Evolutionary conservation across 1,140 invertebrate genomes (phyloP), one percentile per base, ranked within the genome.

Genomic region (Megalopta genalis): DNA sequence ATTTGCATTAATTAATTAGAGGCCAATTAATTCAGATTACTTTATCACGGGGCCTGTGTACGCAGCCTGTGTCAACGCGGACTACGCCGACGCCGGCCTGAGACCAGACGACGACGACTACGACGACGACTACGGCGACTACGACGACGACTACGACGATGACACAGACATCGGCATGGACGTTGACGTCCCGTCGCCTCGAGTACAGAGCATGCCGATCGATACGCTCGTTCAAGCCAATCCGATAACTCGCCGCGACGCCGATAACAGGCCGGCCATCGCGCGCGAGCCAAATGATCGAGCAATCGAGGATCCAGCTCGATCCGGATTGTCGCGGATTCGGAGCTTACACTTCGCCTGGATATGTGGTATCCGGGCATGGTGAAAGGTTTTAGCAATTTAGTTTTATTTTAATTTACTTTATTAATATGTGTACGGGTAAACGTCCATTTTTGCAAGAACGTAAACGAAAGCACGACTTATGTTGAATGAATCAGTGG

Each of bases 1-100:
- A 87, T 87, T 82, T 85, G 81, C 83, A 83, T 88, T 88, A 72
- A 86, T 87, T 85, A 87, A 86, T 81, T 83, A 76, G 73, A 64
- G 77, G 69, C 76, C 82, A 84, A 87, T 87, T 87, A 86, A 87
- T 87, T 88, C 79, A 74, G 79, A 88, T 87, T 84, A 87, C 85
- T 88, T 88, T 85, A 87, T 87, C 86, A 69, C 80, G 67, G 74
- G 57, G 21, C 42, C 60, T 69, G 69, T 84, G 63, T 81, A 81
- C 49, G 72, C 68, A 64, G 72, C 54, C 65, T 18, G 69, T 73
- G 72, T 76, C 83, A 69, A 74, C 57, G 37, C 70, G 49, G 49
- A 62, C 62, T 49, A 72, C 62, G 60, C 63, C 75, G 69, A 54
- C 78, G 78, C 71, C 75, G 60, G 49, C 59, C 27, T n/a, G 54